A percentile compares a stretch with the other conserved stretches of the same genome.
Conservation (phyloP, 1,140 invertebrate species). For the Heliconius himera region DNA sequence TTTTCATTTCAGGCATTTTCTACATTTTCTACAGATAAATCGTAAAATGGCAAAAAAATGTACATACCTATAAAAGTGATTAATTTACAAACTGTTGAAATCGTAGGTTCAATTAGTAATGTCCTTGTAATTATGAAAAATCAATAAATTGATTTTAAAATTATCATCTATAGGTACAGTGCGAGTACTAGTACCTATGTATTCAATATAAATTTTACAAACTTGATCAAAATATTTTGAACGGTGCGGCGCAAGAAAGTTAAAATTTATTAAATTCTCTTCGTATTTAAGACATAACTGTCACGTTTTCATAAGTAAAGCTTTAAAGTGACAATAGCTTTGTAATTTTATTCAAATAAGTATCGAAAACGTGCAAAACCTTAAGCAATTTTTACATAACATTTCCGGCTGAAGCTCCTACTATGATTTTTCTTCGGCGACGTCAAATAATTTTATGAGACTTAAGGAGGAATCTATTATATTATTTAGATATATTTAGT, state of each 20-base stretch:
- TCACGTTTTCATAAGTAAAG: slow-evolving; percentile 17
- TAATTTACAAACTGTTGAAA: too few relatives aligned
- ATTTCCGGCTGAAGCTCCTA: not conserved
- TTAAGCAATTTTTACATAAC: slow-evolving; percentile 31
- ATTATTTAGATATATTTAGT: too few relatives aligned
- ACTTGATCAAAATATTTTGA: slow-evolving; percentile 6
- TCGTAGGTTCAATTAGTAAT: too few relatives aligned
- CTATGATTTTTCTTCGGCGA: not conserved
- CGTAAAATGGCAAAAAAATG: too few relatives aligned
- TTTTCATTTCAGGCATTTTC: too few relatives aligned
- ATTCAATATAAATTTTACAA: not conserved
- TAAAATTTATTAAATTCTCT: slow-evolving; percentile 8
- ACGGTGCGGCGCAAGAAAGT: not conserved
- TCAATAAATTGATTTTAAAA: too few relatives aligned
- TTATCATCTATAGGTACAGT: too few relatives aligned
- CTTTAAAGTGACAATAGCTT: slow-evolving; percentile 32
- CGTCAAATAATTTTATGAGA: not conserved
- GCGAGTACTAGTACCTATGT: not conserved
- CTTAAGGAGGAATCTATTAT: not conserved
- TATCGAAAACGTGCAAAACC: slow-evolving; percentile 31
- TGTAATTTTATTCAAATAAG: slow-evolving; percentile 27
- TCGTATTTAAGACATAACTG: not conserved
- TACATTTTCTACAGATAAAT: too few relatives aligned
- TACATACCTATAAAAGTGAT: too few relatives aligned
- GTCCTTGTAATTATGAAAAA: too few relatives aligned